Base-by-base conservation (phyloP, 2,888 invertebrate genomes). In the Eupithecia exiguata region DNA sequence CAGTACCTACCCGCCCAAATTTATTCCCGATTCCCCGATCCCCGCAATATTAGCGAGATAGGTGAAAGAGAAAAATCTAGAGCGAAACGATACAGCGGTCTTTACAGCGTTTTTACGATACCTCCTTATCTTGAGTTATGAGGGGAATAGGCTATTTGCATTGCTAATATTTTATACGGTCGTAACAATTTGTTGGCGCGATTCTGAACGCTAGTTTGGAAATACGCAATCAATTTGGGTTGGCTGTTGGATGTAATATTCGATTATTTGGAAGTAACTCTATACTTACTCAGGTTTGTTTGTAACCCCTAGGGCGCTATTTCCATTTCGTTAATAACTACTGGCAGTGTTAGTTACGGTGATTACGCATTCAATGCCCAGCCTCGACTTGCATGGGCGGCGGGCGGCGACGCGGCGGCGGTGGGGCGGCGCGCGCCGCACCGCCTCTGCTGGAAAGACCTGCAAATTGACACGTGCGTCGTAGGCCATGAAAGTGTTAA, bases 121-220 rank as follows among this genome's bases (percentile, higher is more conserved):
- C 73, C 74, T 77, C 71, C 79, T 80, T 82, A 81, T 82, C 81
- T 78, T 81, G 81, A 81, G 78, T 79, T 82, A 82, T 80, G 79
- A 81, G 78, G 76, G 77, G 80, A 81, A 80, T 81, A 77, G 72
- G 72, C 76, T 77, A 80, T 82, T 82, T 80, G 80, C 81, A 82
- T 77, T 82, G 81, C 81, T 80, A 81, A 82, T 82, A 79, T 82
- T 81, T 81, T 80, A 79, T 80, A 72, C 74, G 78, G 71, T 75
- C 78, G 79, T 79, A 80, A 80, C 78, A 79, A 79, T 79, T 78
- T 79, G 77, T 78, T 75, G 73, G 70, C 73, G 73, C 75, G 72
- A 75, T 77, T 49, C 69, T 69, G 75, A 75, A 71, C 61, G 63
- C 74, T 78, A 80, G 77, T 78, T 78, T 74, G 73, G 77, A 68